A percentile compares a stretch with the other conserved stretches of the same genome.
phyloP scores from a whole-genome alignment of 2,888 invertebrate genomes.

The Branchipolynoe longqiensis region DNA sequence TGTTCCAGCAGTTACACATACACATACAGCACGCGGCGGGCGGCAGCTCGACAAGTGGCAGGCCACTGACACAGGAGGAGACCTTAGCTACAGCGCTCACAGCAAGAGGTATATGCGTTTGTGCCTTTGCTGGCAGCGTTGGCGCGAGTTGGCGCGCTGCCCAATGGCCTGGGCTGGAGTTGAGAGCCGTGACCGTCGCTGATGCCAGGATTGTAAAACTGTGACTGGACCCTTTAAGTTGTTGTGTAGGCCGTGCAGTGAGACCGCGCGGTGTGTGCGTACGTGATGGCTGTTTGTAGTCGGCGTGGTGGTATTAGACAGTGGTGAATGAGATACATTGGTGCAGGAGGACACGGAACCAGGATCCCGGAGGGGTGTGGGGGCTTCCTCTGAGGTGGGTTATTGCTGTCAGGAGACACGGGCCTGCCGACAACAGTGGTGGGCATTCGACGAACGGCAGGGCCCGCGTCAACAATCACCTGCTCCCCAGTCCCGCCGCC shows the following conservation, averaged over 20 bases:
- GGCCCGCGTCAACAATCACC: neutral
- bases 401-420: neutral
- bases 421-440: too few species aligned
- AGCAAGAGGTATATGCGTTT: neutral
- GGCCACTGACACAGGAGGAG: neutral
- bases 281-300: too few species aligned
- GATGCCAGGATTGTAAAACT: conserved; percentile 5
- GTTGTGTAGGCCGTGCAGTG: too few species aligned
- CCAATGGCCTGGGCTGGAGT: conserved; percentile 19
- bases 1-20: neutral
- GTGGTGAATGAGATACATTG: too few species aligned
- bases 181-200: neutral
- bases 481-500: neutral
- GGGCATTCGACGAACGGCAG: neutral
- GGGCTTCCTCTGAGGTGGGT: too few species aligned
- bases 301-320: too few species aligned
- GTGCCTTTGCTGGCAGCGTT: neutral
- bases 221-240: conserved; percentile 18
- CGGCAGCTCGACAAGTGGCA: too few species aligned
- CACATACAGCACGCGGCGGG: neutral
- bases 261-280: too few species aligned
- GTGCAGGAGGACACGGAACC: too few species aligned
- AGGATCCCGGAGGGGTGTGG: too few species aligned
- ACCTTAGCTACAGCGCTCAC: neutral
- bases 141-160: conserved; percentile 2